Percentiles rank a stretch among this genome's conserved stretches.
These are phyloP conservation scores for Morelia viridis DNA, from an alignment of 2,797 vertebrate species.

Conservation along the genomic window DNA sequence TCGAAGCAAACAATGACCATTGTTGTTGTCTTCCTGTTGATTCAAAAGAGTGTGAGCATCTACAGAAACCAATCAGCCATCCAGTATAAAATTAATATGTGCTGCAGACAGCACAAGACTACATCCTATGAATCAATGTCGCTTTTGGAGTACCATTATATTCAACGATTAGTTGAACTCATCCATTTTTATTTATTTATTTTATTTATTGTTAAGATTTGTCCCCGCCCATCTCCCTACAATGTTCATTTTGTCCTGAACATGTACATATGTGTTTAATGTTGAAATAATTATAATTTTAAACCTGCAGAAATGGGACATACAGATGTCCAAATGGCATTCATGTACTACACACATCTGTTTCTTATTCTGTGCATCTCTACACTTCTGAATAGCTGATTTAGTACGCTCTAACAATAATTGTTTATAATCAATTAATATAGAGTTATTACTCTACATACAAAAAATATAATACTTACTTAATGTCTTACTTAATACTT, in stretches of 20 bases:
- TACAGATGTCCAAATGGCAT: background rate
- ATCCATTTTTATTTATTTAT: too few species aligned
- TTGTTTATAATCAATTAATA: background rate
- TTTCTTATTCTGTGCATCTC: background rate
- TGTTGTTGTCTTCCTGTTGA: background rate
- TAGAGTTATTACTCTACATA: background rate
- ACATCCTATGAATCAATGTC: background rate
- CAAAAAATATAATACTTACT: background rate
- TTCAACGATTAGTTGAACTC: background rate
- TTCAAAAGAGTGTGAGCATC: background rate
- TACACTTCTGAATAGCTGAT: background rate
- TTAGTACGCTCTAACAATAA: background rate
- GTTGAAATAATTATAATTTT: background rate
- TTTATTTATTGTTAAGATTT: too few species aligned
- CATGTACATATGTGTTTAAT: background rate
- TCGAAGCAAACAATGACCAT: background rate
- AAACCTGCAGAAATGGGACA: background rate
- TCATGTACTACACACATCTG: background rate
- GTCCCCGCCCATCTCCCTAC: too few species aligned
- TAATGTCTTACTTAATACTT: background rate
- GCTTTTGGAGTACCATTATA: background rate
- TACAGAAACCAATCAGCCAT: background rate
- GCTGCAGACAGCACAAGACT: background rate
- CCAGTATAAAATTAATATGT: background rate
- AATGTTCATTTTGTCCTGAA: background rate